Evolutionary conservation across 2,888 invertebrate genomes (phyloP), one percentile per base, ranked within the genome.

Genomic region (Meteorus colon): DNA sequence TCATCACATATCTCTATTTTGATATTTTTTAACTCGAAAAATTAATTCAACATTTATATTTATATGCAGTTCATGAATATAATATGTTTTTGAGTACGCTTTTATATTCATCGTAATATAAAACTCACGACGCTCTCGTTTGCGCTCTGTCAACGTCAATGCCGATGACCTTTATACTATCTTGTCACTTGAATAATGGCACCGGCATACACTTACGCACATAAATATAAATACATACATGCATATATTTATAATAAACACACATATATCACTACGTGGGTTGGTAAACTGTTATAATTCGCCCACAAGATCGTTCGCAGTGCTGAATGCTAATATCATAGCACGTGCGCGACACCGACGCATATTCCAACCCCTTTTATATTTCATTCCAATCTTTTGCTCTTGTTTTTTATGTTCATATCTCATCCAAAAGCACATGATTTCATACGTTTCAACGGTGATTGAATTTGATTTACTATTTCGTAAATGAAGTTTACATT

Each of bases 241-340:
- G n/a, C n/a, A 19, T 19, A 55, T 19, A 55, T 8, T n/a, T 19
- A 55, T 19, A 55, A n/a, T 41, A 55, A 5, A 55, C n/a, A 19
- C 19, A 55, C n/a, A 55, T 55, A 55, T 55, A 55, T 55, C 55
- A 55, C 19, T n/a, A 55, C 82, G 84, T 85, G 82, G 84, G 85
- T 78, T 72, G 82, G 77, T 79, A 81, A 84, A 84, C 85, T 85
- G 84, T 82, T 85, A 83, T 82, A 84, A 82, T 84, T 85, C 82
- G 81, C 83, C 83, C 80, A 84, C 84, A 80, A 82, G 76, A 75
- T 62, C 70, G 71, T 71, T 74, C 67, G 37, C 78, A 55, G 73
- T 73, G 59, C 73, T 62, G 76, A 77, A 66, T 76, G 75, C 79
- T 77, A 78, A 79, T 81, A 71, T 78, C 63, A 60, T 62, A 37